phyloP scores from a whole-genome alignment of 2,113 vertebrate genomes.

The Oryctolagus cuniculus region mOryCun1.1 NC_091436.1:161914501-161915000 shows the following conservation, averaged over 20 bases:
- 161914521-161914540: conserved; percentile 15
- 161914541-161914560: conserved; percentile 63
- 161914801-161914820: conserved; percentile 87
- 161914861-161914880: conserved; percentile 76
- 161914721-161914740: conserved; percentile 82
- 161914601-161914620: conserved; percentile 67
- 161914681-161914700: conserved; percentile 79
- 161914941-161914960: conserved; percentile 83
- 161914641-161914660: conserved; percentile 85
- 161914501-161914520: not conserved
- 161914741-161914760: conserved; percentile 83
- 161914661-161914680: conserved; percentile 83
- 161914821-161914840: conserved; percentile 85
- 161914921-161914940: conserved; percentile 79
- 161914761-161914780: conserved; percentile 77
- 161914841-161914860: conserved; percentile 83
- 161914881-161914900: conserved; percentile 78
- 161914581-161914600: conserved; percentile 83
- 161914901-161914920: conserved; percentile 80
- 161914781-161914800: conserved; percentile 85
- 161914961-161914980: conserved; percentile 81
- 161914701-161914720: conserved; percentile 77
- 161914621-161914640: conserved; percentile 84
- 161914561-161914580: conserved; percentile 53
- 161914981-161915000: conserved; percentile 73